Percentiles rank a stretch among this genome's conserved stretches.
Conservation (phyloP, 2,888 invertebrate genomes). For the Agriopis marginaria region DNA sequence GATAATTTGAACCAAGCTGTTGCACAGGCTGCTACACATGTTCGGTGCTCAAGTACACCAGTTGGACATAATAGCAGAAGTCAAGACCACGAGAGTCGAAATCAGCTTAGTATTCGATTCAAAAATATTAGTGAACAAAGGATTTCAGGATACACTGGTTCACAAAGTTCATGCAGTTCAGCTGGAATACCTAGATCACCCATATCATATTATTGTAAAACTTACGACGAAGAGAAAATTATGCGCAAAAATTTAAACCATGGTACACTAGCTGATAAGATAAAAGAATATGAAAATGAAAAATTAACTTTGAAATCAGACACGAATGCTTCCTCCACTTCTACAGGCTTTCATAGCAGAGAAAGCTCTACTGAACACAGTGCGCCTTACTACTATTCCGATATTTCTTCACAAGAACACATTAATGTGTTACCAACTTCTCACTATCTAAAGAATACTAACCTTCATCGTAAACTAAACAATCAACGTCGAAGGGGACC, state of each 20-base stretch:
- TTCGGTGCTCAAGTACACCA: conserved; percentile 75
- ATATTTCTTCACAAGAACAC: conserved; percentile 87
- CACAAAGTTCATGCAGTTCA: conserved; percentile 75
- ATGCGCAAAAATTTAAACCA: conserved; percentile 79
- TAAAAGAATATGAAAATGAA: conserved; percentile 79
- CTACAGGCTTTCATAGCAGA: conserved; percentile 86
- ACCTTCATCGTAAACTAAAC: conserved; percentile 87
- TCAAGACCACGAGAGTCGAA: conserved; percentile 51
- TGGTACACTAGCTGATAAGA: conserved; percentile 72
- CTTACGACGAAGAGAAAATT: conserved; percentile 70
- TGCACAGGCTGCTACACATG: conserved; percentile 55
- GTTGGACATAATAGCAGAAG: conserved; percentile 57
- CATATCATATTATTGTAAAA: conserved; percentile 82
- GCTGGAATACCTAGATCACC: conserved; percentile 70
- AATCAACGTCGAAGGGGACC: conserved; percentile 90
- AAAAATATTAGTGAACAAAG: conserved; percentile 63
- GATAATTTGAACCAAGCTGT: conserved; percentile 60
- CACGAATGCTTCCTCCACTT: conserved; percentile 68
- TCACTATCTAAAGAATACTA: conserved; percentile 82
- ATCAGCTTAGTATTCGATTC: conserved; percentile 54
- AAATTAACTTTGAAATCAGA: conserved; percentile 70
- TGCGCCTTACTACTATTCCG: conserved; percentile 95
- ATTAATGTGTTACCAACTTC: conserved; percentile 78
- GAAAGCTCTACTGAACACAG: conserved; percentile 89
- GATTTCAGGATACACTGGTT: conserved; percentile 68